Evolutionary conservation across 2,888 invertebrate genomes (phyloP).

Genomic region (Lasioglossum oenotherae): DNA sequence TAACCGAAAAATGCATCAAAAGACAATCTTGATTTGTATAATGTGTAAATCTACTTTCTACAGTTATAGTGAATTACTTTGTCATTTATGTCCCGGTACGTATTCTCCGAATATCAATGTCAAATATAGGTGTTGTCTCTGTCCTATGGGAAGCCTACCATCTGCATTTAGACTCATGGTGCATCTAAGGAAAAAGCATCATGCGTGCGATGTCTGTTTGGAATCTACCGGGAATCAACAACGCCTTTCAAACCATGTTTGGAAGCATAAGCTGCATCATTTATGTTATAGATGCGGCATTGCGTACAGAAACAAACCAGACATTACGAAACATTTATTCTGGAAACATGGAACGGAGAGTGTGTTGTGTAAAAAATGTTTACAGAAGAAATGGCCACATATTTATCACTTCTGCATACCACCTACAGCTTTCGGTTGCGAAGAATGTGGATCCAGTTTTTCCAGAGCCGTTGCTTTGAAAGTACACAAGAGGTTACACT

Average conservation of each 20-base stretch:
- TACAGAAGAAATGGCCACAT: slow-evolving; percentile 96
- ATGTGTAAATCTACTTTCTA: slow-evolving; percentile 96
- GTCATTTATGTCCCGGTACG: slow-evolving; percentile 93
- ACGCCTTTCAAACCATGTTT: slow-evolving; percentile 93
- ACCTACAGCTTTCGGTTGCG: slow-evolving; percentile 91
- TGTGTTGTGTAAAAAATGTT: slow-evolving; percentile 92
- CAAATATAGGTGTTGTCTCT: slow-evolving; percentile 93
- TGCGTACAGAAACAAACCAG: slow-evolving; percentile 94
- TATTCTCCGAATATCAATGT: slow-evolving; percentile 87
- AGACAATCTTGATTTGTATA: slow-evolving; percentile 91
- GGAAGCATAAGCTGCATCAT: slow-evolving; percentile 95
- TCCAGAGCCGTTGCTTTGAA: slow-evolving; percentile 91
- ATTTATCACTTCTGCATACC: slow-evolving; percentile 96
- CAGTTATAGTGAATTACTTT: slow-evolving; percentile 94
- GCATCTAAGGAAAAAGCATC: slow-evolving; percentile 93
- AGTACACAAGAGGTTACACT: slow-evolving; percentile 93
- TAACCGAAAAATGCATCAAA: slow-evolving; percentile 94
- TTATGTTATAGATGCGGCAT: slow-evolving; percentile 95
- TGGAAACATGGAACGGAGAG: slow-evolving; percentile 97
- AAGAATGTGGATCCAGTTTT: slow-evolving; percentile 91
- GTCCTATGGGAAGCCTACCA: slow-evolving; percentile 91
- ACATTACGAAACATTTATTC: slow-evolving; percentile 95
- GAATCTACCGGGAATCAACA: slow-evolving; percentile 93
- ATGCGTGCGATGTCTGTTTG: slow-evolving; percentile 94
- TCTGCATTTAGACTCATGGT: slow-evolving; percentile 95